Percentiles rank a stretch among this genome's conserved stretches.
Conservation (phyloP, 2,888 invertebrate genomes). For the Hypomecis punctinalis region DNA sequence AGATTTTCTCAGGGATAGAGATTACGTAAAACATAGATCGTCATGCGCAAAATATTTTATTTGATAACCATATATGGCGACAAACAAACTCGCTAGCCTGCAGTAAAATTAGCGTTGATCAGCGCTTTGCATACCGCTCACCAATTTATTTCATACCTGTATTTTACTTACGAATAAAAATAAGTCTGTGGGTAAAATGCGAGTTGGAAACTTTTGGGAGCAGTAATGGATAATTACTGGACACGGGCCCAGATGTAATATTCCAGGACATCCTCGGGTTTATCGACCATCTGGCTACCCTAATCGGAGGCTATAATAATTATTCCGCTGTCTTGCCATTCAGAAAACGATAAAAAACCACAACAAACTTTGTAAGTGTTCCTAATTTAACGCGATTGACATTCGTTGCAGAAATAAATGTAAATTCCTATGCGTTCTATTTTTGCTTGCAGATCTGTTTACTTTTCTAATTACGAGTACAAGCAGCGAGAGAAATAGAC, state of each 20-base stretch:
- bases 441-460: conserved; percentile 64
- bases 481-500: conserved; percentile 69
- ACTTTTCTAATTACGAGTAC: conserved; percentile 74
- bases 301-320: background rate
- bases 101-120: background rate
- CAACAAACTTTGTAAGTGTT: conserved; percentile 12
- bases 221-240: no score
- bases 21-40: conserved; percentile 3
- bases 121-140: background rate
- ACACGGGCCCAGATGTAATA: no score
- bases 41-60: background rate
- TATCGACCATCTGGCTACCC: no score
- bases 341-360: conserved; percentile 13
- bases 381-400: conserved; percentile 22
- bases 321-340: conserved; percentile 4
- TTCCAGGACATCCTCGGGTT: no score
- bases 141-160: background rate
- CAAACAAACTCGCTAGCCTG: no score
- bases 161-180: no score
- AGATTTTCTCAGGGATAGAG: background rate
- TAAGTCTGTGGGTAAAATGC: no score
- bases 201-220: no score
- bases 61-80: background rate
- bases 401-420: conserved; percentile 37
- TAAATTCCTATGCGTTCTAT: conserved; percentile 60